A percentile compares a stretch with the other conserved stretches of the same genome.
These are phyloP conservation scores for Magallana gigas DNA, from an alignment of 1,140 invertebrate species.

Conservation along the genomic window DNA sequence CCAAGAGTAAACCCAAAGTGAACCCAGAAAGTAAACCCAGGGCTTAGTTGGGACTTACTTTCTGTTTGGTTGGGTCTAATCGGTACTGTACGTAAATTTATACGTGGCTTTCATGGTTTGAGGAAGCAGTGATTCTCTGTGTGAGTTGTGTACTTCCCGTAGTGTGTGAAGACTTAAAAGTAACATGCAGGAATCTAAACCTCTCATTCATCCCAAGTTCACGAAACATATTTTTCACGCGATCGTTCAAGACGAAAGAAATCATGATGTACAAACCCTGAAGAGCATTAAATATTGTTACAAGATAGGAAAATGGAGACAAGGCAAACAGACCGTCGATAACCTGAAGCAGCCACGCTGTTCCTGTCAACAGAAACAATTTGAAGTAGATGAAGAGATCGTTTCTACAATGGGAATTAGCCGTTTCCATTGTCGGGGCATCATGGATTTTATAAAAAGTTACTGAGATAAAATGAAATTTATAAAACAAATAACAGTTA, in stretches of 20 bases:
- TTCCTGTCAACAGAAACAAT: constrained; percentile 51
- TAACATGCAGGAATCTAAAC: neutral
- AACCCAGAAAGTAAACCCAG: too few relatives aligned
- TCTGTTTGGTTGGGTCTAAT: too few relatives aligned
- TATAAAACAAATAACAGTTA: constrained; percentile 32
- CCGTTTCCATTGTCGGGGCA: constrained; percentile 37
- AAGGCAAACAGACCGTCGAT: constrained; percentile 45
- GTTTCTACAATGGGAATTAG: neutral
- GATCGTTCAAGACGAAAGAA: constrained; percentile 42
- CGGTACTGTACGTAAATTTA: neutral
- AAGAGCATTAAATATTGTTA: constrained; percentile 34
- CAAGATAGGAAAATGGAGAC: constrained; percentile 42
- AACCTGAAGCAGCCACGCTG: constrained; percentile 50
- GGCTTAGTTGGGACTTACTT: too few relatives aligned
- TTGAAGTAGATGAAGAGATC: constrained; percentile 45
- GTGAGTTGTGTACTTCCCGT: constrained; percentile 39
- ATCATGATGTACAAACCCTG: constrained; percentile 54
- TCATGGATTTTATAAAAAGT: constrained; percentile 37
- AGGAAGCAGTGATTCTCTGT: neutral
- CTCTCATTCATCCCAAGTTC: neutral
- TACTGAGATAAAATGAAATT: constrained; percentile 44
- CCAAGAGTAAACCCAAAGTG: too few relatives aligned
- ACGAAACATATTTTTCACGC: constrained; percentile 17
- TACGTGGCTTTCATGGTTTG: too few relatives aligned
- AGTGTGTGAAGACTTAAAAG: neutral